Percentiles rank a stretch among this genome's conserved stretches.
phyloP scores from a whole-genome alignment of 2,888 invertebrate species.

The Empis stercorea region DNA sequence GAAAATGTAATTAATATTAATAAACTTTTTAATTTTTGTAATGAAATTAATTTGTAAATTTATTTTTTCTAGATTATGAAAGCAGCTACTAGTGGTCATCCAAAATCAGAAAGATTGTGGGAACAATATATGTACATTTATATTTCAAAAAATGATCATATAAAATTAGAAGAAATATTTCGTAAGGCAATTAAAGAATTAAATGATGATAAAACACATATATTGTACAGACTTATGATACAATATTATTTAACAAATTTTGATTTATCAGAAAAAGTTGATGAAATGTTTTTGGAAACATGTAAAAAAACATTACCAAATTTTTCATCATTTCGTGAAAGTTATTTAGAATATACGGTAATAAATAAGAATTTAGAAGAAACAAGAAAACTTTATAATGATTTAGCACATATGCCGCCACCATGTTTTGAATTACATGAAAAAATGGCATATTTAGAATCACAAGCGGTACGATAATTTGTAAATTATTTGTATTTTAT shows the following conservation, averaged over 20 bases:
- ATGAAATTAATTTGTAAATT: no score
- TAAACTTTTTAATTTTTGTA: no score
- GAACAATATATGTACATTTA: slow-evolving; percentile 38
- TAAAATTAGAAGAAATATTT: slow-evolving; percentile 35
- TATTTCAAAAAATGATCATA: slow-evolving; percentile 33
- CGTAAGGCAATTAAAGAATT: slow-evolving; percentile 24
- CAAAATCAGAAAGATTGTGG: slow-evolving; percentile 40
- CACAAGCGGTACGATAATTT: slow-evolving; percentile 22
- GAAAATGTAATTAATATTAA: slow-evolving; percentile 3
- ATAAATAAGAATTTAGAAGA: slow-evolving; percentile 37
- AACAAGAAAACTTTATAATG: slow-evolving; percentile 49
- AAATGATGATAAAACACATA: slow-evolving; percentile 16
- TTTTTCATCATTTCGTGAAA: slow-evolving; percentile 23
- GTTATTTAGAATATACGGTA: slow-evolving; percentile 23
- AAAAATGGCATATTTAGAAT: slow-evolving; percentile 43
- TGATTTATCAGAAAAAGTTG: slow-evolving; percentile 18
- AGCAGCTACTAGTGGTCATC: slow-evolving; percentile 36
- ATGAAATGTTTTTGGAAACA: slow-evolving; percentile 23
- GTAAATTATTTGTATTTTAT: slow-evolving; percentile 12
- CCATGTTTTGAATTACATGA: slow-evolving; percentile 47
- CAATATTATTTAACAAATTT: slow-evolving; percentile 25
- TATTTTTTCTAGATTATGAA: neutral
- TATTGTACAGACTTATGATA: slow-evolving; percentile 25
- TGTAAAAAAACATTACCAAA: slow-evolving; percentile 19
- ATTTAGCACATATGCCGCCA: slow-evolving; percentile 45